phyloP scores from a whole-genome alignment of 2,797 vertebrate genomes.

The Tauraco hartlaubi region DNA sequence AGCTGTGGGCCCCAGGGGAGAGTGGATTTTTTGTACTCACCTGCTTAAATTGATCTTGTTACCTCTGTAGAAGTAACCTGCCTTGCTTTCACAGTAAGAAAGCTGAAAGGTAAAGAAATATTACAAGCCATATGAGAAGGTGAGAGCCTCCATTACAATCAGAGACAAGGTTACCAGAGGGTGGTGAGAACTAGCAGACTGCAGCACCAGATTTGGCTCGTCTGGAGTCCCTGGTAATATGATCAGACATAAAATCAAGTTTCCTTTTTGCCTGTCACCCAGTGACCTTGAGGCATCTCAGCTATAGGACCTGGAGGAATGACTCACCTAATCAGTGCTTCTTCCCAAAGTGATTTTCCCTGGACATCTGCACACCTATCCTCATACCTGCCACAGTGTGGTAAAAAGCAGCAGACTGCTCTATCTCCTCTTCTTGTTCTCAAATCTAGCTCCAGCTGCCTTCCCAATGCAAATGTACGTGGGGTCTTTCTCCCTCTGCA shows the following conservation, averaged over 20 bases:
- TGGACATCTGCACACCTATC: not conserved
- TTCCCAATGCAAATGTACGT: not conserved
- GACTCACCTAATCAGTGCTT: not conserved
- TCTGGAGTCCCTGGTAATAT: not conserved
- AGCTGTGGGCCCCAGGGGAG: not conserved
- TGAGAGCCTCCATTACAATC: not conserved
- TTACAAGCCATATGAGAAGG: not conserved
- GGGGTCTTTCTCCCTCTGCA: not conserved
- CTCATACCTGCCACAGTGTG: not conserved
- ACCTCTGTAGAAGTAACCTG: not conserved
- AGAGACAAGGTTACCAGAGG: not conserved
- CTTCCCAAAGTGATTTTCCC: not conserved
- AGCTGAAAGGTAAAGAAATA: not conserved
- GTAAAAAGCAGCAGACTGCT: not conserved
- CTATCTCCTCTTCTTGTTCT: not conserved
- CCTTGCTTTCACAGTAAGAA: not conserved
- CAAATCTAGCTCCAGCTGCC: not conserved
- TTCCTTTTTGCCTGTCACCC: not conserved
- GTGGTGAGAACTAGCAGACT: not conserved
- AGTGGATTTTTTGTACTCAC: not conserved
- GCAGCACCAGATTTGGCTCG: not conserved
- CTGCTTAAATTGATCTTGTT: not conserved
- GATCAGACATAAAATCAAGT: not conserved
- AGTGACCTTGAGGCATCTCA: not conserved
- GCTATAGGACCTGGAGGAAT: not conserved